Conservation (phyloP, 2,113 vertebrate species). For the Phrynocephalus versicolor region DNA sequence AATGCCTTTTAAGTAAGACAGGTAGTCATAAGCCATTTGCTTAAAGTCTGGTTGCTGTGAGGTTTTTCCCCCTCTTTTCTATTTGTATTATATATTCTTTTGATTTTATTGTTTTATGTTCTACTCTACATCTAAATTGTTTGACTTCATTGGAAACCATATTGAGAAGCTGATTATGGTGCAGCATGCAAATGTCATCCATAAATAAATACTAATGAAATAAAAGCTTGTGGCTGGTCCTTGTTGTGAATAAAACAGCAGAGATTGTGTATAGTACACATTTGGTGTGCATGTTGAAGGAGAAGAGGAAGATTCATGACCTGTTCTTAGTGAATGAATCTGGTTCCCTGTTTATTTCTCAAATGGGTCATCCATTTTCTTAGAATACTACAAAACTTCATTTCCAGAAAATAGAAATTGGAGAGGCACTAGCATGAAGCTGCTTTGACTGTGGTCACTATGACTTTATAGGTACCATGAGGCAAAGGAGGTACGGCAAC, state of each 20-base stretch:
- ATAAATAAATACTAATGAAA: too few relatives aligned
- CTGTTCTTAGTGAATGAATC: not conserved
- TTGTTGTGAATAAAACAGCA: not conserved
- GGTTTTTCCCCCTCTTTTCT: not conserved
- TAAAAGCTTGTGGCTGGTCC: not conserved
- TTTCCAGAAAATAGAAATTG: not conserved
- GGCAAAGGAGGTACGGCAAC: slow-evolving; percentile 2
- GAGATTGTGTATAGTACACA: not conserved
- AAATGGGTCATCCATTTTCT: not conserved
- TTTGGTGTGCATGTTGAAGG: not conserved
- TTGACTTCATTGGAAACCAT: not conserved
- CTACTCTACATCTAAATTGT: not conserved
- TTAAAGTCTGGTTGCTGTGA: not conserved
- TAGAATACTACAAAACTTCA: not conserved
- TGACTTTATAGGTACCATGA: not conserved
- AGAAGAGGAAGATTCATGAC: not conserved
- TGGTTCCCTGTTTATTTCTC: not conserved
- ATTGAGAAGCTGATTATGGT: not conserved
- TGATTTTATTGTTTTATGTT: not conserved
- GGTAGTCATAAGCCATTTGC: too few relatives aligned
- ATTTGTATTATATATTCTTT: not conserved
- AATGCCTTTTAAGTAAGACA: not conserved
- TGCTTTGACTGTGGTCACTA: not conserved
- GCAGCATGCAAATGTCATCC: not conserved
- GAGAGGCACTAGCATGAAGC: not conserved